Evolutionary conservation across 2,797 vertebrate species (phyloP).

Genomic region (Menidia menidia): DNA sequence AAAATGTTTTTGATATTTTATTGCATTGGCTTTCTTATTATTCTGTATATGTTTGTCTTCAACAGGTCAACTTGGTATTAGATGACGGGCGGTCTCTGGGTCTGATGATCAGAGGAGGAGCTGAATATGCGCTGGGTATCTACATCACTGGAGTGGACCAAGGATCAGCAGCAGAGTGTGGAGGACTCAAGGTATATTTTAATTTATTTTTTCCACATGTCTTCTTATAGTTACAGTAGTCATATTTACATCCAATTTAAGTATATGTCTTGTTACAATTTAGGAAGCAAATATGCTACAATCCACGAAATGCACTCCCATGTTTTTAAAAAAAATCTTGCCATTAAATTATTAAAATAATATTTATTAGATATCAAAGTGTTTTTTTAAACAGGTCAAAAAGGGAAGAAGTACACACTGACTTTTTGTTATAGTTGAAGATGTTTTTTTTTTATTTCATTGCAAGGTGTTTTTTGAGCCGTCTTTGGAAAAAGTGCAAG

Average conservation of each 20-base stretch:
- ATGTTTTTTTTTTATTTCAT: too few species aligned
- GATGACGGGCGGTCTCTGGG: slow-evolving; percentile 94
- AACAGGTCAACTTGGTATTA: slow-evolving; percentile 94
- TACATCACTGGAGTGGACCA: slow-evolving; percentile 96
- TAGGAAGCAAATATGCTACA: background rate
- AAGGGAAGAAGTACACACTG: too few species aligned
- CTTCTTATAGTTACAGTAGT: background rate
- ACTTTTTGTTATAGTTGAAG: too few species aligned
- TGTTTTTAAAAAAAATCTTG: background rate
- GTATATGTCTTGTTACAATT: background rate
- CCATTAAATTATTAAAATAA: too few species aligned
- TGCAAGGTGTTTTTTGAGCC: too few species aligned
- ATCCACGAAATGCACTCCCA: background rate
- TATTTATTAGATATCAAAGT: too few species aligned
- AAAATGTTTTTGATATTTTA: slow-evolving; percentile 8
- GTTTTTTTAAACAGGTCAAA: too few species aligned
- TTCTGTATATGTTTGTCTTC: slow-evolving; percentile 23
- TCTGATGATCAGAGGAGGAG: slow-evolving; percentile 94
- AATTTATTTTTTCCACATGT: background rate
- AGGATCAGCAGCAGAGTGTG: slow-evolving; percentile 92
- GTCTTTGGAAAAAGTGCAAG: too few species aligned
- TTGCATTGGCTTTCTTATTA: slow-evolving; percentile 1
- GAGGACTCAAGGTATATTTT: slow-evolving; percentile 91
- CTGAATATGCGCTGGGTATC: slow-evolving; percentile 94
- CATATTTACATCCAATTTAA: background rate